phyloP scores from a whole-genome alignment of 2,113 vertebrate genomes.

The Petaurus breviceps region DNA sequence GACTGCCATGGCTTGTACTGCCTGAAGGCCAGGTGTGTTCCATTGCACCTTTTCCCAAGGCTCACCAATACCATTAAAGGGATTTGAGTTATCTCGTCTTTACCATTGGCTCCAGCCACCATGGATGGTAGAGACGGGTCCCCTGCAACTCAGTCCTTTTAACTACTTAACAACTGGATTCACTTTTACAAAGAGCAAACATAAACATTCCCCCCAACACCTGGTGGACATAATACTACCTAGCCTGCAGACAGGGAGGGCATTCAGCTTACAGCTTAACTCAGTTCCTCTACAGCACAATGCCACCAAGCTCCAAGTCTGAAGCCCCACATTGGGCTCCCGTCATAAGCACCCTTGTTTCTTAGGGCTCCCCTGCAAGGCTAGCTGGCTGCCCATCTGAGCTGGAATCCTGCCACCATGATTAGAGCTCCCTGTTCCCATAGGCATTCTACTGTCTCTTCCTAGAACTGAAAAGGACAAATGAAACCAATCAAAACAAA shows the following conservation, averaged over 20 bases:
- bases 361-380: no score
- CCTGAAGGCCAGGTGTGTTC: no score
- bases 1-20: not conserved
- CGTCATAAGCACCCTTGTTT: no score
- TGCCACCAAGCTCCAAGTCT: not conserved
- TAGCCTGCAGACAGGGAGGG: not conserved
- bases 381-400: not conserved
- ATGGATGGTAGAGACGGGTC: not conserved
- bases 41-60: no score
- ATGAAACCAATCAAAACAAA: not conserved
- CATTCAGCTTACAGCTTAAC: not conserved
- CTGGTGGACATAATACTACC: not conserved
- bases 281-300: not conserved
- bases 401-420: not conserved
- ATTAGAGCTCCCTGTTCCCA: not conserved
- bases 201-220: not conserved
- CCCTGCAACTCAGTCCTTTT: not conserved
- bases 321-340: not conserved
- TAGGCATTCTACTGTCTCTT: not conserved
- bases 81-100: no score
- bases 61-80: no score
- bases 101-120: not conserved
- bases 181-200: not conserved
- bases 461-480: not conserved
- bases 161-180: not conserved